Evolutionary conservation across 2,797 vertebrate genomes (phyloP).

Genomic region (Centroberyx gerrardi): DNA sequence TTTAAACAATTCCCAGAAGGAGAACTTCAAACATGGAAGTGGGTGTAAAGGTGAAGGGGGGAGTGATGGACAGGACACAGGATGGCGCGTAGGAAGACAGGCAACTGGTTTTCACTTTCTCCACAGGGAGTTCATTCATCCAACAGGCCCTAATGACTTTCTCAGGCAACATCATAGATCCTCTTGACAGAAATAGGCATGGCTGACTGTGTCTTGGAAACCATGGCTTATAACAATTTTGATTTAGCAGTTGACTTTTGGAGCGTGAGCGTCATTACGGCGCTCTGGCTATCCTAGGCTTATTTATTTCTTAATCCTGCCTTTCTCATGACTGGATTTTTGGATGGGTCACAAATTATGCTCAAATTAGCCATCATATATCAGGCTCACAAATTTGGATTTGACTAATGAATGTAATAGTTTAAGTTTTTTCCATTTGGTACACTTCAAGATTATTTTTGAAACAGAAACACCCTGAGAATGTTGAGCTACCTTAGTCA

Average conservation of each 20-base stretch:
- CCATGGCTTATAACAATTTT: neutral
- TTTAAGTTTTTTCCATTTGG: too few relatives aligned
- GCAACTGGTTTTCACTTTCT: conserved; percentile 33
- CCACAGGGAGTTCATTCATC: conserved; percentile 31
- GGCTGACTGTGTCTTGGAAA: conserved; percentile 1
- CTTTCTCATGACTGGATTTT: neutral
- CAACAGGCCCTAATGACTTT: conserved; percentile 42
- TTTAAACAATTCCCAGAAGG: too few relatives aligned
- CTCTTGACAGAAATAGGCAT: conserved; percentile 5
- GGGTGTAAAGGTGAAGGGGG: conserved; percentile 12
- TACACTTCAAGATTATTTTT: neutral
- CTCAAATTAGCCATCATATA: neutral
- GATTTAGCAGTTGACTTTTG: neutral
- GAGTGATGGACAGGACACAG: conserved; percentile 38
- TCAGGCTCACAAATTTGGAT: neutral
- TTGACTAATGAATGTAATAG: neutral
- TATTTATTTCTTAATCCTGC: neutral
- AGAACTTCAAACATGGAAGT: conserved; percentile 10
- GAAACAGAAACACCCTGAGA: neutral
- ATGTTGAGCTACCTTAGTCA: too few relatives aligned
- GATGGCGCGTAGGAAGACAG: conserved; percentile 18
- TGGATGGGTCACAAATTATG: neutral
- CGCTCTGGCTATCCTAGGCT: neutral
- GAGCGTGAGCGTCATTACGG: neutral
- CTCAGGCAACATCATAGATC: conserved; percentile 22